Evolutionary conservation across 2,797 vertebrate species (phyloP), one percentile per base, ranked within the genome.

Genomic region (Calcarius lapponicus): DNA sequence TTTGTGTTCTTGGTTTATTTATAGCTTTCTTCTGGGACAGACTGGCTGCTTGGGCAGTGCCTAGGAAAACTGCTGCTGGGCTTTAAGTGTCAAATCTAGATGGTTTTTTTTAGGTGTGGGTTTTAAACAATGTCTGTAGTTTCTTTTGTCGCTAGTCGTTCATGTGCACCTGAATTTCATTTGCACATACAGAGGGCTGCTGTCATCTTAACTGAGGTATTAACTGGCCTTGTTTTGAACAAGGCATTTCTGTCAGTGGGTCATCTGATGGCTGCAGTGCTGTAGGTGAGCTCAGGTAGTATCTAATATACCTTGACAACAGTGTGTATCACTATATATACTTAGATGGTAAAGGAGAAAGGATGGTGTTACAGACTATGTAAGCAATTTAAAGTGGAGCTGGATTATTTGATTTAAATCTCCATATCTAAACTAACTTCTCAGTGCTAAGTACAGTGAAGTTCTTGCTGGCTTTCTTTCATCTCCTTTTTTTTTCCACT

Each of bases 1-100:
- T 67, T 74, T 79, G 34, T 72, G 29, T 45, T 83, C 54, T 80
- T 78, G 14, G 32, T 61, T 73, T 80, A 70, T 93, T 93, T 83
- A 64, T 79, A 58, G 28, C 32, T 75, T 67, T 38, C 18, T 66
- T 53, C 11, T n/a, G 20, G 36, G 38, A 86, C 67, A 47, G 54
- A 31, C 47, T 32, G 51, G 15, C 71, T 90, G 4, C 45, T 82
- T 53, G 53, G 71, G 31, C 61, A 26, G 32, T 71, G 74, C 48
- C 26, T 36, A 17, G 17, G 36, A 40, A 58, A 85, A 70, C 32
- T 67, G 32, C 70, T 71, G 19, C 66, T 54, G 57, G 38, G 17
- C 26, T 78, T 80, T 69, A 11, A 9, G 2, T 86, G 34, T 42
- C 13, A 38, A 58, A 38, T 60, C 4, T 21, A 21, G 36, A 4